Percentiles rank a stretch among this genome's conserved stretches.
These are phyloP conservation scores for Adelphocoris suturalis DNA, from an alignment of 2,888 invertebrate species.

Conservation along the genomic window DNA sequence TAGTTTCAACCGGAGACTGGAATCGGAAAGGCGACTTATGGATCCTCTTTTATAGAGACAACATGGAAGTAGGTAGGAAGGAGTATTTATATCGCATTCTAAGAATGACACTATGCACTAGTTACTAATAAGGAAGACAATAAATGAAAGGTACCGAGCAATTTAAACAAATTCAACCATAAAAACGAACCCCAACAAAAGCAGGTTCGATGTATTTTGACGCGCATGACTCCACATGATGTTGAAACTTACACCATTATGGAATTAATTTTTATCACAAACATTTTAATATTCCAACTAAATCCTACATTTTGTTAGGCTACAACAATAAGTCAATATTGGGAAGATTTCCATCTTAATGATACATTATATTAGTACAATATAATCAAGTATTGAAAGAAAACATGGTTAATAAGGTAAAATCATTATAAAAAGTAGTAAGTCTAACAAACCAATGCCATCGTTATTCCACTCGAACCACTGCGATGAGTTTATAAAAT, in stretches of 20 bases:
- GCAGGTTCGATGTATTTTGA: neutral
- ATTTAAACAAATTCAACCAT: neutral
- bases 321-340: neutral
- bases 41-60: neutral
- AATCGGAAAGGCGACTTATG: neutral
- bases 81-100: neutral
- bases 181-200: neutral
- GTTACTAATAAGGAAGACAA: conserved; percentile 12
- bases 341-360: neutral
- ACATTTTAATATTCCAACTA: conserved; percentile 6
- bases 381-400: neutral
- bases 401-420: conserved; percentile 12
- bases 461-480: neutral
- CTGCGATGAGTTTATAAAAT: conserved; percentile 28
- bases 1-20: neutral
- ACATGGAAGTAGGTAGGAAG: neutral
- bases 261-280: conserved; percentile 23
- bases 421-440: neutral
- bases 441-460: conserved; percentile 4
- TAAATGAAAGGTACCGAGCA: neutral
- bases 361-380: neutral
- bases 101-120: neutral
- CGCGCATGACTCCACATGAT: neutral
- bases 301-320: neutral
- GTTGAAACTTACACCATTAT: neutral